Base-by-base conservation (phyloP, 2,888 invertebrate genomes). In the Dynastes tityus region DNA sequence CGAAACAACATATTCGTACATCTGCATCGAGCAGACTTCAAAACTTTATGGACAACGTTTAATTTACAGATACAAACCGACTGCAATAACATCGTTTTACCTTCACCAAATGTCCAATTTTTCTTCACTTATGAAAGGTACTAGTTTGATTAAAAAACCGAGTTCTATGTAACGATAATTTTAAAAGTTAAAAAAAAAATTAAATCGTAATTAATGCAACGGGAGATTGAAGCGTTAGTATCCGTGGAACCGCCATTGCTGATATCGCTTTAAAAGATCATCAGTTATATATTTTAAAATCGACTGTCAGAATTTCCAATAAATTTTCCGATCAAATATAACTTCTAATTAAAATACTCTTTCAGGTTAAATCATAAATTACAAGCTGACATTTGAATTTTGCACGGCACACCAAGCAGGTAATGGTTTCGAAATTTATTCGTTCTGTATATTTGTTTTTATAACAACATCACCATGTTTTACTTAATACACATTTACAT, bases 281-380 rank as follows among this genome's bases (percentile, higher is more conserved):
- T 63, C 2, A 51, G 49, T 1, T 51, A 68, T 9, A 51, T 51
- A 11, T 45, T 45, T 8, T 63, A 63, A 63, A 63, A 63, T 29
- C 32, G 32, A 63, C 32, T 13, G 63, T 63, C 29, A 29, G 32
- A 11, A 32, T 2, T 13, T 32, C 32, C 45, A 45, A 63, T 63
- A 63, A 63, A 63, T 63, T 63, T 32, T 32, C 27, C 29, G 2
- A 4, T 63, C 2, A 45, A 11, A 45, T 45, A 45, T 45, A 8
- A 45, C 13, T 9, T 63, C n/a, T 11, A 29, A 63, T 63, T 63
- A 63, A 8, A 63, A 32, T 29, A 29, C 32, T 11, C 63, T 63
- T 63, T 63, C 11, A 63, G 29, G 27, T 11, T 29, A 63, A 32
- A 4, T 29, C 29, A 63, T 63, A 63, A 63, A 63, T 63, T 63